Evolutionary conservation across 2,113 vertebrate genomes (phyloP), one percentile per base, ranked within the genome.

Genomic region (Plecotus auritus): DNA sequence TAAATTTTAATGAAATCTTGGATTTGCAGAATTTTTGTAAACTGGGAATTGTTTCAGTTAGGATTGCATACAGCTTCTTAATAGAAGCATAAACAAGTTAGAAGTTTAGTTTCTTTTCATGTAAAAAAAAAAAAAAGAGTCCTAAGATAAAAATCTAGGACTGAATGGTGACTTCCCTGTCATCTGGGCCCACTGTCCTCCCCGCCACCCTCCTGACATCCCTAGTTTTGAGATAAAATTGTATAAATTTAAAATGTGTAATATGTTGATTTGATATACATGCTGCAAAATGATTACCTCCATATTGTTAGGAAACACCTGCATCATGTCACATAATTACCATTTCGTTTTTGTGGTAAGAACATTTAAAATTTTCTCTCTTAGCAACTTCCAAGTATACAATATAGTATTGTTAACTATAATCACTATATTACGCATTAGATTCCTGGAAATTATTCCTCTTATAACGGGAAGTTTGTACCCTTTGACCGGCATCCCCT

Each of bases 1-100:
- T 70, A 88, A 85, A 76, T 94, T 85, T 92, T 90, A 94, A 76
- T 85, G 32, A 78, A 92, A 70, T 70, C 28, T 85, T 45, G 26
- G 73, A 85, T 81, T 77, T 69, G 9, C 18, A 77, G n/a, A 59
- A 70, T 93, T 76, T 93, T 95, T 51, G 8, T 72, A 40, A 85
- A 16, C 45, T 69, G 42, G 35, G 59, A 88, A 61, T 83, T 72
- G 17, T 81, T 88, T 93, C 26, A 47, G 26, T 49, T 30, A 64
- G 51, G 73, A 70, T 85, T 30, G 12, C 26, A 70, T 22, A 26
- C 26, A 67, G 10, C 42, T 82, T 23, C 42, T 74, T 47, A 72
- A 69, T 45, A 85, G 17, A 69, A 35, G 42, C n/a, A 56, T 82
- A 70, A 54, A 64, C 37, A 59, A 73, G 45, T 35, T 59, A 69